phyloP scores from a whole-genome alignment of 2,797 vertebrate genomes.

The Glossophaga mutica region DNA sequence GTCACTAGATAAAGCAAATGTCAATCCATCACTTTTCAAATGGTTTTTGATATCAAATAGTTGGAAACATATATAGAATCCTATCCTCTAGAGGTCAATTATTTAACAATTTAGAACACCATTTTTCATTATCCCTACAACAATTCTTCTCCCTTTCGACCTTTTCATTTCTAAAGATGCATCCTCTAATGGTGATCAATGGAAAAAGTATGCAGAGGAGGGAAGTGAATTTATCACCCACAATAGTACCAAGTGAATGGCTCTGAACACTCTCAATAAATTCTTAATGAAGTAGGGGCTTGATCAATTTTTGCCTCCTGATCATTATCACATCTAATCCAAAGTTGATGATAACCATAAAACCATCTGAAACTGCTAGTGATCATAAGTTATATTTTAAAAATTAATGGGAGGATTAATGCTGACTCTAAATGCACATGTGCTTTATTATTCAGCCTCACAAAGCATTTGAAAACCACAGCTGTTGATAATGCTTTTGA shows the following conservation, averaged over 20 bases:
- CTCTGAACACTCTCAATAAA: constrained; percentile 2
- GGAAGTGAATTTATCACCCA: neutral
- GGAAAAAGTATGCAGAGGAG: neutral
- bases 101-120: neutral
- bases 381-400: neutral
- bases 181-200: neutral
- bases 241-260: neutral
- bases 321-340: neutral
- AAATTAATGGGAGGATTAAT: constrained; percentile 21
- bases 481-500: constrained; percentile 57
- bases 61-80: neutral
- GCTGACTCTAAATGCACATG: neutral
- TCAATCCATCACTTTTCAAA: constrained; percentile 8
- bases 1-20: neutral
- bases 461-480: constrained; percentile 54
- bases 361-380: neutral
- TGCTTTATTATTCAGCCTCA: constrained; percentile 51
- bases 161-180: neutral
- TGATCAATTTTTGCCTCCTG: constrained; percentile 32
- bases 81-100: neutral
- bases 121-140: neutral
- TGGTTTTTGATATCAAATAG: neutral
- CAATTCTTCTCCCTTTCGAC: neutral
- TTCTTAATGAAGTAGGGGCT: neutral
- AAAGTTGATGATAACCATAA: constrained; percentile 23